phyloP scores from a whole-genome alignment of 1,140 invertebrate species.

The Holotrichia oblita region DNA sequence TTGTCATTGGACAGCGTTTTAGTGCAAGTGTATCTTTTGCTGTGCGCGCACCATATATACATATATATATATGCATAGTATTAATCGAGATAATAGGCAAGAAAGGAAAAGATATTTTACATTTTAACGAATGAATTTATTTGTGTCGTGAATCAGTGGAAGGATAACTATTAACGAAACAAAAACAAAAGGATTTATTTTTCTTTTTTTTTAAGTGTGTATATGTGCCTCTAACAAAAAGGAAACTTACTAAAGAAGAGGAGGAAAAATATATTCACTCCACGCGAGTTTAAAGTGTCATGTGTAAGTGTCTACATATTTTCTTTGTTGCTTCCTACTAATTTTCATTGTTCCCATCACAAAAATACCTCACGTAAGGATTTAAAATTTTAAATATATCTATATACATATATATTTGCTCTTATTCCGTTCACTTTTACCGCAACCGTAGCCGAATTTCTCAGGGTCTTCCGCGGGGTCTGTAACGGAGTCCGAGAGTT shows the following conservation, averaged over 20 bases:
- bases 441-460: not conserved
- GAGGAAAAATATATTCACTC: conserved; percentile 11
- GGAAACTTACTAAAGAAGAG: not conserved
- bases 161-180: not conserved
- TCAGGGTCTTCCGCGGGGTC: not conserved
- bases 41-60: not conserved
- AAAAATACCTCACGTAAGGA: no score
- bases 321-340: not conserved
- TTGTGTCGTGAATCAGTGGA: not conserved
- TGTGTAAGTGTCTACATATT: conserved; percentile 20
- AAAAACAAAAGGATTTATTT: not conserved
- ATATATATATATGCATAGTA: not conserved
- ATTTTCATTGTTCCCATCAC: not conserved
- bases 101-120: not conserved
- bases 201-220: not conserved
- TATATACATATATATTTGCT: not conserved
- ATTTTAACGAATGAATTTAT: not conserved
- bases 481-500: not conserved
- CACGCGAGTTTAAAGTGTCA: conserved; percentile 3
- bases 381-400: no score
- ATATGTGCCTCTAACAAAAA: not conserved
- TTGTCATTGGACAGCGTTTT: conserved; percentile 21
- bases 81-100: no score
- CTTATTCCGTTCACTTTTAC: conserved; percentile 18
- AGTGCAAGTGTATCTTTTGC: conserved; percentile 9